These are phyloP conservation scores for Nowickia ferox DNA, from an alignment of 2,888 invertebrate genomes.

Conservation along the genomic window DNA sequence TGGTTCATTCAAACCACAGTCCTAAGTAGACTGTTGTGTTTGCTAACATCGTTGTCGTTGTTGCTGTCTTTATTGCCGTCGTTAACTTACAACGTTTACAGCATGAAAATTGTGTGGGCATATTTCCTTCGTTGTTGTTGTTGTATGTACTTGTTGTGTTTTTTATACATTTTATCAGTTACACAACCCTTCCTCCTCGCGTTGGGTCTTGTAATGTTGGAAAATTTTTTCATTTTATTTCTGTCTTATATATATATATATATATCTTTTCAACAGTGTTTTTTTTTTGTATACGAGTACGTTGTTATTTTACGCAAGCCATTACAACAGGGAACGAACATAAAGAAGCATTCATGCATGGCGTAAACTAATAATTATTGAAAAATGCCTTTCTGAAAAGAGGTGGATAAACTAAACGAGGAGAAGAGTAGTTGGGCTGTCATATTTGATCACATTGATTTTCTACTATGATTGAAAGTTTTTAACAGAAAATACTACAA, in stretches of 20 bases:
- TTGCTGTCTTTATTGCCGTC: slow-evolving; percentile 34
- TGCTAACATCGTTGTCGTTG: slow-evolving; percentile 33
- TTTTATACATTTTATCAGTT: not conserved
- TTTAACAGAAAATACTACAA: too few species aligned
- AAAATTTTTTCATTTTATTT: slow-evolving; percentile 7
- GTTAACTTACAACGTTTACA: slow-evolving; percentile 23
- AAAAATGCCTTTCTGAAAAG: slow-evolving; percentile 1
- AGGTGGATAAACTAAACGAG: not conserved
- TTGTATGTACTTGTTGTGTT: not conserved
- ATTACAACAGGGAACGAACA: slow-evolving; percentile 21
- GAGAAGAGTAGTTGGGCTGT: not conserved
- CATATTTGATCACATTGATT: not conserved
- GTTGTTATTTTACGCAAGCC: slow-evolving; percentile 36
- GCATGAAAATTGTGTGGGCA: slow-evolving; percentile 37
- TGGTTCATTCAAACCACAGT: not conserved
- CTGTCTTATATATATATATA: too few species aligned
- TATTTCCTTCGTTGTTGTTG: slow-evolving; percentile 7
- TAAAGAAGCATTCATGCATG: slow-evolving; percentile 41
- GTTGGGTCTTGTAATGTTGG: not conserved
- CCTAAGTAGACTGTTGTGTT: not conserved
- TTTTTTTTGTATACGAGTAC: not conserved
- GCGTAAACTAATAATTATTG: slow-evolving; percentile 42
- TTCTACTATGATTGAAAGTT: not conserved
- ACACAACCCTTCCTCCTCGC: not conserved
- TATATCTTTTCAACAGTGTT: slow-evolving; percentile 29